Evolutionary conservation across 2,113 vertebrate species (phyloP).

Genomic region (Haemorhous mexicanus): DNA sequence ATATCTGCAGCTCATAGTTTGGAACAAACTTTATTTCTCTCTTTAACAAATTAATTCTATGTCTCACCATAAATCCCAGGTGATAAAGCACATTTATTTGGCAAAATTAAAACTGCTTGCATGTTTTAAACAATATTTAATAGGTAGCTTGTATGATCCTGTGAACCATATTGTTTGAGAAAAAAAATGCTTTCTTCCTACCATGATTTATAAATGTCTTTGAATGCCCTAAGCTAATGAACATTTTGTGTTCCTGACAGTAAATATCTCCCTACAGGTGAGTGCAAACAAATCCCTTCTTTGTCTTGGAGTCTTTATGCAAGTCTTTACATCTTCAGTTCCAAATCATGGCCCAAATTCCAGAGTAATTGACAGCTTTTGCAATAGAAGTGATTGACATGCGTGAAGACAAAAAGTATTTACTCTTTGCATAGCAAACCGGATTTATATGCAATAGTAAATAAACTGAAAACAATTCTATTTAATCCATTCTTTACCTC

Average conservation of each 20-base stretch:
- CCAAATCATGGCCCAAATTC: background rate
- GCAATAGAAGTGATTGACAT: background rate
- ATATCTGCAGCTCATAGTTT: background rate
- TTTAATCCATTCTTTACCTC: background rate
- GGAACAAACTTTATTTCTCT: background rate
- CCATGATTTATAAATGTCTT: background rate
- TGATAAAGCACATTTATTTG: background rate
- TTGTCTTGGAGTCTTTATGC: background rate
- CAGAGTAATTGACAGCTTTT: background rate
- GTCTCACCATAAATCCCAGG: background rate
- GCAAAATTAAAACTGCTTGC: background rate
- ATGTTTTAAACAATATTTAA: background rate
- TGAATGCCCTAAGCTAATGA: background rate
- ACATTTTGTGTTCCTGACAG: background rate
- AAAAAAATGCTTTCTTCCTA: background rate
- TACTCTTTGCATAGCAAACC: background rate
- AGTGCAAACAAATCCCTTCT: rapidly evolving
- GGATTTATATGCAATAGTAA: background rate
- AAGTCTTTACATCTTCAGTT: background rate
- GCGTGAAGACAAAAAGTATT: background rate
- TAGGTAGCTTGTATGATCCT: background rate
- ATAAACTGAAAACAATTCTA: background rate
- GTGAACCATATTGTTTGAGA: background rate
- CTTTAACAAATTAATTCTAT: background rate
- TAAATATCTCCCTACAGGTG: background rate